phyloP scores from a whole-genome alignment of 35 echinoderm and acorn worm genomes.

The Nesometra sesokonis region DNA sequence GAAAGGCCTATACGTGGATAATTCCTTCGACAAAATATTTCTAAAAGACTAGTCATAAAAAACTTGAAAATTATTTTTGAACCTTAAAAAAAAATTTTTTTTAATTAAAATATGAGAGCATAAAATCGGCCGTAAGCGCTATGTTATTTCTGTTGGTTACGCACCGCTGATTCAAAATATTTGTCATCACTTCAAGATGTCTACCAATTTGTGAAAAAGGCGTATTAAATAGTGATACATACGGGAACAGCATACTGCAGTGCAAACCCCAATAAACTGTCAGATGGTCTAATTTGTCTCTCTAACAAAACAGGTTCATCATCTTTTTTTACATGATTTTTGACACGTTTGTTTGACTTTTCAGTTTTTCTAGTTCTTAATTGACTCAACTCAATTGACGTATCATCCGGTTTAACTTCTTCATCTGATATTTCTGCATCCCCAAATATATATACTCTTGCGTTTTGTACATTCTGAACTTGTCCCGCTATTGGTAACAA shows the following conservation, averaged over 20 bases:
- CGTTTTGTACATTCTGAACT: constrained; percentile 60
- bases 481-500: constrained; percentile 39
- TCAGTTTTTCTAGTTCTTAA: constrained; percentile 22
- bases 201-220: too few species aligned
- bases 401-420: constrained; percentile 37
- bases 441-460: constrained; percentile 61
- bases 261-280: constrained; percentile 43
- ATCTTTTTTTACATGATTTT: constrained; percentile 15
- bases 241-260: constrained; percentile 36
- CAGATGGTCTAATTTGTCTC: constrained; percentile 22
- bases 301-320: constrained; percentile 32
- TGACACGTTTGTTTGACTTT: constrained; percentile 2
- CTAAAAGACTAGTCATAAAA: too few species aligned
- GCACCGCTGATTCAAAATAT: too few species aligned
- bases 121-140: too few species aligned
- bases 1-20: too few species aligned
- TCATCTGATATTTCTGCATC: constrained; percentile 46
- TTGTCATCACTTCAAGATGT: too few species aligned
- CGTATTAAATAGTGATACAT: neutral
- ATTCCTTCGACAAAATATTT: too few species aligned
- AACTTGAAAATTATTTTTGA: too few species aligned
- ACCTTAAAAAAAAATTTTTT: too few species aligned
- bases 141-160: too few species aligned
- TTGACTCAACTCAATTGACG: constrained; percentile 23
- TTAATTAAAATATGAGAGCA: too few species aligned